Evolutionary conservation across 2,888 invertebrate genomes (phyloP), one percentile per base, ranked within the genome.

Genomic region (Cerastis rubricosa): DNA sequence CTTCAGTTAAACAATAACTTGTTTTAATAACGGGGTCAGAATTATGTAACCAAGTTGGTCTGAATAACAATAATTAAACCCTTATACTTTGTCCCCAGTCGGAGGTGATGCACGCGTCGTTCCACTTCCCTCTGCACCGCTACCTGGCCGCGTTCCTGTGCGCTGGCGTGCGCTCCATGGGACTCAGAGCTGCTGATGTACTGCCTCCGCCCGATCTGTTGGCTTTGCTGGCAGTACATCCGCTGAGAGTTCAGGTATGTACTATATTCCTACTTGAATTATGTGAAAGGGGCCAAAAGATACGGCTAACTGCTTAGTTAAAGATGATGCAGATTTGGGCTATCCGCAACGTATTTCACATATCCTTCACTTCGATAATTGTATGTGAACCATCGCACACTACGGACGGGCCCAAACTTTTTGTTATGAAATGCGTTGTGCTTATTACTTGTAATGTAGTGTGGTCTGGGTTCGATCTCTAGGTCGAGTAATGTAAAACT

Each of bases 91-190:
- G 19, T 22, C 54, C 12, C 1, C 95, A 98, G 98, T 95, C 97
- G 92, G 98, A 98, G 94, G 97, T 97, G 95, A 97, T 98, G 94
- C 98, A 99, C 97, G 98, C 99, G 80, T 99, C 99, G 71, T 99
- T 99, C 97, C 99, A 99, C 97, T 97, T 99, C 91, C 99, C 99
- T 35, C 97, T 99, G 89, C 99, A 99, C 97, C 98, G 99, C 73
- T 99, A 99, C 96, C 97, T 99, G 93, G 93, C 93, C 0, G 96
- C 96, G 59, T 96, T 96, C 94, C 94, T 96, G 90, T 96, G 99
- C 94, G 98, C 99, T 93, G 99, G 98, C 68, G 98, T 98, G 80
- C 97, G 98, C 90, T 97, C 97, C 93, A 98, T 98, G 97, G 98
- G 98, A 85, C 97, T 98, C 89, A 97, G 97, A 59, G 97, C 99